Base-by-base conservation (phyloP, 2,888 invertebrate species). In the Odontomyia ornata region DNA sequence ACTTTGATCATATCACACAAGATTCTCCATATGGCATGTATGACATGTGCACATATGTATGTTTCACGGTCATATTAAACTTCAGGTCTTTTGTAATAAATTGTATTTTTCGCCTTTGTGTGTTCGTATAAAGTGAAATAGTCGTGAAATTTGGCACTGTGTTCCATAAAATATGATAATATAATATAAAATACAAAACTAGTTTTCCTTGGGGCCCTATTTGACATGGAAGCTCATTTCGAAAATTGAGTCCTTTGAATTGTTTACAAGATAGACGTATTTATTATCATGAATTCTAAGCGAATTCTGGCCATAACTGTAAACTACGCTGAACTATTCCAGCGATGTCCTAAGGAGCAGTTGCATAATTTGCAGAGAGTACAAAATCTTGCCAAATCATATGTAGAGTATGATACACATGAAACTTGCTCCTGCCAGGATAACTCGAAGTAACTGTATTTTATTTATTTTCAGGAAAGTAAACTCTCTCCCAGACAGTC, bases 401-500 rank as follows among this genome's bases (percentile, higher is more conserved):
- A 79, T 64, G 56, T 60, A 13, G 79, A 77, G 79, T 79, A 71
- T 62, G 62, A 28, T 36, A n/a, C 23, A 18, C 2, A 65, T n/a
- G 25, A 23, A 25, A 13, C 36, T 67, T 7, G 7, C 18, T 56
- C n/a, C 18, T 1, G 56, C 7, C 5, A 0, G 13, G 5, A 1
- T 56, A 13, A 7, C 13, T 36, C 36, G 9, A 36, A 5, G 36
- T 36, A 21, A 9, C 11, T 36, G 18, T 62, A 11, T 52, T 21
- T 27, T 60, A 52, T 57, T 1, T 13, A 69, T 28, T 75, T 64
- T 5, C 15, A 86, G 86, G 0, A 82, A 81, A 13, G 75, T 84
- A 1, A 71, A 76, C 1, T 81, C 81, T 9, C 81, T 81, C 79
- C 95, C 97, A 0, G 91, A 93, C 77, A 88, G 89, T 62, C 84